Conservation (phyloP, 1,140 invertebrate species). For the Goniozus legneri region DNA sequence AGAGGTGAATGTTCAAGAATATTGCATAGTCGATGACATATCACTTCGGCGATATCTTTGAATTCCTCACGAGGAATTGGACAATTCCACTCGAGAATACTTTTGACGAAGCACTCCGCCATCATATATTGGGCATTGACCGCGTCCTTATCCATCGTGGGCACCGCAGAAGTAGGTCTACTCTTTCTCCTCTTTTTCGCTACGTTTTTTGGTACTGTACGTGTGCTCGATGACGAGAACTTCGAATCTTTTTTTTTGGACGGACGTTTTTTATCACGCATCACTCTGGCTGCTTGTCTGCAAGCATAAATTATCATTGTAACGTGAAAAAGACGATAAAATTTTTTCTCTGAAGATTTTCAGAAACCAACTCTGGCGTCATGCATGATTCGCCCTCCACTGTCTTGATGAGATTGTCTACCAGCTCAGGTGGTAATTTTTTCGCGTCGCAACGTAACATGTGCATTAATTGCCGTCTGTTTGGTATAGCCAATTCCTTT, state of each 20-base stretch:
- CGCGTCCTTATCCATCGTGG: slow-evolving; percentile 26
- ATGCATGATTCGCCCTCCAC: slow-evolving; percentile 37
- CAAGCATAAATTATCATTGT: slow-evolving; percentile 7
- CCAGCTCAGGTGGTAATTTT: slow-evolving; percentile 26
- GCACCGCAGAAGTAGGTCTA: slow-evolving; percentile 9
- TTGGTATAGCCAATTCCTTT: slow-evolving; percentile 37
- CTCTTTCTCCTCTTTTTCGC: background rate
- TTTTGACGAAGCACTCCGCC: slow-evolving; percentile 41
- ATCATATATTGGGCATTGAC: slow-evolving; percentile 37
- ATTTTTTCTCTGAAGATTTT: background rate
- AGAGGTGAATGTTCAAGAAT: slow-evolving; percentile 26
- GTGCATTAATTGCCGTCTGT: slow-evolving; percentile 27
- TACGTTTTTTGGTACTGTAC: background rate
- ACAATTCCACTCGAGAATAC: slow-evolving; percentile 38
- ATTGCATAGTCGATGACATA: slow-evolving; percentile 30
- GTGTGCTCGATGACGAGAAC: too few species aligned
- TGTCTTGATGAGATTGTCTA: slow-evolving; percentile 38
- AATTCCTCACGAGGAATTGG: slow-evolving; percentile 33
- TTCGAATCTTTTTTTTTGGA: too few species aligned
- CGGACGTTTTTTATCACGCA: slow-evolving; percentile 13
- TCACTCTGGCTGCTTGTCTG: slow-evolving; percentile 37
- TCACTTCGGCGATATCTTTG: slow-evolving; percentile 35
- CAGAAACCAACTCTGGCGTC: slow-evolving; percentile 39
- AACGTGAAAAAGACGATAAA: background rate
- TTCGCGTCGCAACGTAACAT: slow-evolving; percentile 28